Conservation (phyloP, 2,797 vertebrate genomes). For the Acanthiza pusilla region DNA sequence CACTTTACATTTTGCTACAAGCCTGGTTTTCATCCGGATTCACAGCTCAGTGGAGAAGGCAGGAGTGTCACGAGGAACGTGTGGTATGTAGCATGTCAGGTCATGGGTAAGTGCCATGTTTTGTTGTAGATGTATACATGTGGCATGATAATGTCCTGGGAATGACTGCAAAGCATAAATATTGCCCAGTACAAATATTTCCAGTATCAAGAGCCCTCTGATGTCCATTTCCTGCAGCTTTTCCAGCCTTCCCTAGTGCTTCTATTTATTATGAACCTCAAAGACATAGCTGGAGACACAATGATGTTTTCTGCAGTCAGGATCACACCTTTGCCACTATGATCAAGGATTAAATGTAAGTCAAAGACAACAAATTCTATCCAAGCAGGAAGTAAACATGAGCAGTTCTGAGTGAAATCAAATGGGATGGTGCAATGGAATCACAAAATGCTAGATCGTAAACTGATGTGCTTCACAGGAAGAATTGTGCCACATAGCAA, state of each 20-base stretch:
- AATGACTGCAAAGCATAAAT: background rate
- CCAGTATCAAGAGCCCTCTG: background rate
- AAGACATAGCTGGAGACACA: background rate
- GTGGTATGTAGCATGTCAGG: fast-evolving
- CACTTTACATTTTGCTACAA: background rate
- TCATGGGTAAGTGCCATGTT: background rate
- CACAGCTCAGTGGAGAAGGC: background rate
- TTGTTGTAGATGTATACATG: background rate
- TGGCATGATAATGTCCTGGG: background rate
- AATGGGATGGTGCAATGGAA: background rate
- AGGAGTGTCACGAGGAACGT: fast-evolving
- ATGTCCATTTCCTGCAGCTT: background rate
- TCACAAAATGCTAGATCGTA: background rate
- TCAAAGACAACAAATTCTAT: background rate
- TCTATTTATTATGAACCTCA: background rate
- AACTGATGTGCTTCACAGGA: background rate
- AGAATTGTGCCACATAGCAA: background rate
- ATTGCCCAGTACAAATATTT: background rate
- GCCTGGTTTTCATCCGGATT: background rate
- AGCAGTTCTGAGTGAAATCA: background rate
- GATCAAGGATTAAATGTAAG: slow-evolving; percentile 4
- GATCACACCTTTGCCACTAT: background rate
- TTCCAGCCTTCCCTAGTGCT: background rate
- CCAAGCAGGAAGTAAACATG: background rate
- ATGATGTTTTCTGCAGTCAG: background rate